Base-by-base conservation (phyloP, 2,797 vertebrate species). In the Rhinella marina region DNA sequence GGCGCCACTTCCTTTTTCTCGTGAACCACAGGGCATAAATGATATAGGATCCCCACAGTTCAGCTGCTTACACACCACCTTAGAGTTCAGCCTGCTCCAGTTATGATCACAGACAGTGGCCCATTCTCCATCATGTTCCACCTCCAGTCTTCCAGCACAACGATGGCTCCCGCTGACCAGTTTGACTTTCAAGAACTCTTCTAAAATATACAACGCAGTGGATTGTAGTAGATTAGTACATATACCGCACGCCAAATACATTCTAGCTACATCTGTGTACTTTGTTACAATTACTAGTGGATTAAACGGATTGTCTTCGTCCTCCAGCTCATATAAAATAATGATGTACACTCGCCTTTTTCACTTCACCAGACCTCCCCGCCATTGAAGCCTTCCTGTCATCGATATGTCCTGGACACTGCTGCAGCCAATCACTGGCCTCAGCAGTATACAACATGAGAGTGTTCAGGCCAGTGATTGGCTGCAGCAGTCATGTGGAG, bases 91-190 rank as follows among this genome's bases (percentile, higher is more conserved):
- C 8, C 91, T 83, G 57, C 92, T 92, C 93, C 94, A 94, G 14
- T 92, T 92, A 0, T 93, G 92, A 0, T 94, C 93, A 0, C 94
- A 94, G 64, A 94, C 90, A 0, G 93, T 91, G 11, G 93, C 93
- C 94, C 94, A 94, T 72, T 62, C 88, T 11, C 91, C 92, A 0
- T n/a, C 0, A 0, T 91, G 89, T 80, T 90, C 81, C 66, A 94
- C 85, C 66, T 94, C 93, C 84, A 94, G 91, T 2, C 94, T 93
- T 59, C 94, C 94, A 0, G 86, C 92, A 0, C 94, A 94, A 41
- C 83, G 85, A 0, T 92, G 92, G 0, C 92, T 92, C 0, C 93
- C 93, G 0, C 90, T 92, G 0, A 90, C 79, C 82, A 95, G 87
- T 2, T 91, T 93, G 64, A 95, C 86, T 0, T 89, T 89, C 87